A percentile compares a stretch with the other conserved stretches of the same genome.
These are phyloP conservation scores for Aphidius ervi DNA, from an alignment of 1,140 invertebrate genomes.

Conservation along the genomic window DNA sequence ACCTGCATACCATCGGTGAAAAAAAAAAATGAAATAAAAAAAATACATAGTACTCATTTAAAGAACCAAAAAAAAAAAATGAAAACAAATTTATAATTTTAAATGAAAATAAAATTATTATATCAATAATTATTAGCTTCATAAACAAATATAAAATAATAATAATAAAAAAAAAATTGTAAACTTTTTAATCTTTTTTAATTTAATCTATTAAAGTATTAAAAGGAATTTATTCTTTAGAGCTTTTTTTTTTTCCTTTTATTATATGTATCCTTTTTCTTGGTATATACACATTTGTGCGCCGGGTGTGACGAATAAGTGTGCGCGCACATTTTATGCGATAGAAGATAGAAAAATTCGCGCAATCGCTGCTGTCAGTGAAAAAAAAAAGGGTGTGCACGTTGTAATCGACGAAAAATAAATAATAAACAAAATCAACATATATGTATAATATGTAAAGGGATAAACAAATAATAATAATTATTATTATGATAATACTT, in stretches of 20 bases:
- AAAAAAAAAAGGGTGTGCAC: slow-evolving; percentile 23
- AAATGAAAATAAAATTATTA: no score
- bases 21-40: neutral
- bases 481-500: no score
- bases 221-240: neutral
- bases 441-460: no score
- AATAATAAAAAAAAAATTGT: no score
- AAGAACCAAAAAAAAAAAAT: neutral
- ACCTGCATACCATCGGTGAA: neutral
- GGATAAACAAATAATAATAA: no score
- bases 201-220: neutral
- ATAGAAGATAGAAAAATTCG: slow-evolving; percentile 12
- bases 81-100: neutral
- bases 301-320: slow-evolving; percentile 22
- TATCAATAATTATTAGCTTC: neutral
- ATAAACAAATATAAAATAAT: neutral
- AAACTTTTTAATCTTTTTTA: neutral
- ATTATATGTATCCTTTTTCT: slow-evolving; percentile 10
- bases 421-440: neutral
- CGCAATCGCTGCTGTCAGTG: slow-evolving; percentile 21
- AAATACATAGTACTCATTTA: neutral
- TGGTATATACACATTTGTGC: slow-evolving; percentile 15
- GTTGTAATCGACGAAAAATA: slow-evolving; percentile 16
- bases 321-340: slow-evolving; percentile 15
- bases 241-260: slow-evolving; percentile 6